Evolutionary conservation across 2,113 vertebrate genomes (phyloP).

Genomic region (Paraplagusia blochii): DNA sequence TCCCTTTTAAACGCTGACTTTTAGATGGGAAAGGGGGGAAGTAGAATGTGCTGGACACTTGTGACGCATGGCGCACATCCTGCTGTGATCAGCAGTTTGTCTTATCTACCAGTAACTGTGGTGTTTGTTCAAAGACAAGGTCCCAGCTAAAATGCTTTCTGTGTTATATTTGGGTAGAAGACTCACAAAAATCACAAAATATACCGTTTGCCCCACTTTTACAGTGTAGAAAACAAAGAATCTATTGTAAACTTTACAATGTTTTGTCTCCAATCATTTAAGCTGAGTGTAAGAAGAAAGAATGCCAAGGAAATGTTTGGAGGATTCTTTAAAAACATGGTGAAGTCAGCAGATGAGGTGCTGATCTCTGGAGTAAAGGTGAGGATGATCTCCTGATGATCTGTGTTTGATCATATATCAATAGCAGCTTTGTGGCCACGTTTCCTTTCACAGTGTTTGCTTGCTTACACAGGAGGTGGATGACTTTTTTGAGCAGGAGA

Average conservation of each 20-base stretch:
- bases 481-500: constrained; percentile 98
- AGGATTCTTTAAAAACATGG: constrained; percentile 93
- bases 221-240: no score
- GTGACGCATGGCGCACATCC: constrained; percentile 56
- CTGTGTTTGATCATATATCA: not conserved
- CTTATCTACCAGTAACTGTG: constrained; percentile 34
- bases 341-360: constrained; percentile 94
- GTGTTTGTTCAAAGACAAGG: constrained; percentile 10
- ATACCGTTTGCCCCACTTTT: no score
- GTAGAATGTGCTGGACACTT: constrained; percentile 46
- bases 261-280: constrained; percentile 18
- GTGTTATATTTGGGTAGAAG: not conserved
- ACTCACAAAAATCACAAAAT: no score
- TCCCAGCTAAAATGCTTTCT: not conserved
- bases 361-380: constrained; percentile 95
- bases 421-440: not conserved
- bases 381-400: constrained; percentile 4
- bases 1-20: constrained; percentile 61
- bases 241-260: not conserved
- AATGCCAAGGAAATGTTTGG: constrained; percentile 98
- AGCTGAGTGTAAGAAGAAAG: constrained; percentile 94
- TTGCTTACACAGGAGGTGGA: constrained; percentile 85
- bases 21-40: constrained; percentile 56
- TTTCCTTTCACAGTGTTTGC: constrained; percentile 1
- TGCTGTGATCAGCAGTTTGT: constrained; percentile 70